Percentiles rank a stretch among this genome's conserved stretches.
phyloP scores from a whole-genome alignment of 2,888 invertebrate species.

The Physocephala rufipes region DNA sequence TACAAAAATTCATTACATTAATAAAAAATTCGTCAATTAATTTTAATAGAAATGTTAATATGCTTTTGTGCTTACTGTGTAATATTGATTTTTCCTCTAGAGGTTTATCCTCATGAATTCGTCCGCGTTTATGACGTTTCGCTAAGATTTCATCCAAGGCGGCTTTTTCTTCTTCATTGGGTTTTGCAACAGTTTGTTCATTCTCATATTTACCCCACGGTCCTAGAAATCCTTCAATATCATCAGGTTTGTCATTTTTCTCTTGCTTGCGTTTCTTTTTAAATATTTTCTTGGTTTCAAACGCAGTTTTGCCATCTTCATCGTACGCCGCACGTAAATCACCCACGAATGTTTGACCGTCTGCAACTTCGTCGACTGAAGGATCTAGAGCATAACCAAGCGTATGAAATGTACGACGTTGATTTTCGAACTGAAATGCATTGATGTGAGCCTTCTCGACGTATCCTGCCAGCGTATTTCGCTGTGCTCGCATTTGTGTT shows the following conservation, averaged over 20 bases:
- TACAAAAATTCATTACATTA: conserved; percentile 56
- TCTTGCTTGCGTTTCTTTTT: conserved; percentile 85
- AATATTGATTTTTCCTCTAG: conserved; percentile 94
- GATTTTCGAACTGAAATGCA: conserved; percentile 97
- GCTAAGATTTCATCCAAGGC: conserved; percentile 94
- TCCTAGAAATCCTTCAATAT: conserved; percentile 94
- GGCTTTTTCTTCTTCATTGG: conserved; percentile 92
- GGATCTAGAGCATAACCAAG: conserved; percentile 97
- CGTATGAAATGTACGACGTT: conserved; percentile 91
- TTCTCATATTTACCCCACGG: conserved; percentile 97
- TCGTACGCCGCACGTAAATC: conserved; percentile 76
- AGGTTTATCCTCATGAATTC: conserved; percentile 89
- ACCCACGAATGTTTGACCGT: conserved; percentile 69
- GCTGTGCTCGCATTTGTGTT: conserved; percentile 84
- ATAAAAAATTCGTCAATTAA: conserved; percentile 1
- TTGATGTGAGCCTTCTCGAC: conserved; percentile 95
- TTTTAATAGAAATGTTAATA: neutral
- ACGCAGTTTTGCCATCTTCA: conserved; percentile 85
- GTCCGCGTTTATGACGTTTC: conserved; percentile 87
- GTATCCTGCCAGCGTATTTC: conserved; percentile 93
- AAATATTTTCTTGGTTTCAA: conserved; percentile 82
- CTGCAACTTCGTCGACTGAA: conserved; percentile 73
- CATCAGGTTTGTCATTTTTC: conserved; percentile 88
- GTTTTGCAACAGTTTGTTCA: conserved; percentile 88
- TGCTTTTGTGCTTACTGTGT: conserved; percentile 80